Base-by-base conservation (phyloP, 2,113 vertebrate genomes). In the Misgurnus anguillicaudatus region DNA sequence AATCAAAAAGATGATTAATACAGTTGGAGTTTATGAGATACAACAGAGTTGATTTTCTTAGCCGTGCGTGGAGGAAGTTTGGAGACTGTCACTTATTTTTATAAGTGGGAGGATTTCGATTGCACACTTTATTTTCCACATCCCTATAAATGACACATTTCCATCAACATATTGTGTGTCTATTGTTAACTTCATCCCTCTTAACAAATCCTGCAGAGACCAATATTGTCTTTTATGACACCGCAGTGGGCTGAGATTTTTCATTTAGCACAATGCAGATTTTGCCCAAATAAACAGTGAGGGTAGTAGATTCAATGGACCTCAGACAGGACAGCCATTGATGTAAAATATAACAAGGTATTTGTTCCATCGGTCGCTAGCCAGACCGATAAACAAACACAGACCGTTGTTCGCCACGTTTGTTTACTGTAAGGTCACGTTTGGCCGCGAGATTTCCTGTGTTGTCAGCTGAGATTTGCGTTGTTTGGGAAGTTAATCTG, bases 1-100 rank as follows among this genome's bases (percentile, higher is more conserved):
- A 77, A 66, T 75, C 75, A 77, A 72, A 42, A 74, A 68, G 13
- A 75, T 77, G 48, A 82, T 77, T 45, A 58, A 73, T 45, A 73
- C 60, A 78, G 67, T 62, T 57, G 53, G 51, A 39, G 21, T 31
- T 75, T 48, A 6, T n/a, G 41, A 58, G 24, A 82, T 74, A 66
- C 55, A 63, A 74, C 13, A 53, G 1, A 24, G 13, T 31, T 5
- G 9, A 65, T 47, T 51, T 19, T 24, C 45, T 60, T 19, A 2
- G 17, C 48, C 55, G 41, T 24, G 51, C 73, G 36, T 47, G 31
- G 53, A 58, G 48, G 68, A 53, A 51, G 61, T 58, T 14, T 39
- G 55, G 60, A 38, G 70, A 38, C 62, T 42, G 58, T 71, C 77
- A 55, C 13, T 72, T n/a, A 24, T 0, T 61, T 55, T 42, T 64